Conservation (phyloP, 2,888 invertebrate genomes). For the Campopleginae sp. region DNA sequence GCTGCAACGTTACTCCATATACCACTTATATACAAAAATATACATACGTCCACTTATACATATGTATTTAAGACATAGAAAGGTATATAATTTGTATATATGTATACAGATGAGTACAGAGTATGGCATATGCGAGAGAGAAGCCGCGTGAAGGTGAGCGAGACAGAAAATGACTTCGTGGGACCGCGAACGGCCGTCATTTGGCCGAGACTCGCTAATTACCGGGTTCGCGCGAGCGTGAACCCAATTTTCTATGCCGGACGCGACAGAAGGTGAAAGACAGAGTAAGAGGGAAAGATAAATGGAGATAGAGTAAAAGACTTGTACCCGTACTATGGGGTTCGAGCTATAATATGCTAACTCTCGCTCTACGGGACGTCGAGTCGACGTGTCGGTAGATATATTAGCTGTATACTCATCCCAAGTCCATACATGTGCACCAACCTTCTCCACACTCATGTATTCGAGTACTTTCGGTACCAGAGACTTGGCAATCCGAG, state of each 20-base stretch:
- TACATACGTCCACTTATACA: not conserved
- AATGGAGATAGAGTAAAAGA: conserved; percentile 43
- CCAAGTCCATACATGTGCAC: conserved; percentile 10
- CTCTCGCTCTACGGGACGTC: conserved; percentile 55
- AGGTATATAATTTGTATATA: not conserved
- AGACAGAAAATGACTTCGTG: conserved; percentile 73
- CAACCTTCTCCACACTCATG: conserved; percentile 1
- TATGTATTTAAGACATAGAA: not conserved
- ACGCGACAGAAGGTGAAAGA: conserved; percentile 70
- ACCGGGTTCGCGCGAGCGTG: conserved; percentile 82
- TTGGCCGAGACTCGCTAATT: conserved; percentile 82
- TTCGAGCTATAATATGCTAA: conserved; percentile 47
- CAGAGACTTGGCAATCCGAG: conserved; percentile 33
- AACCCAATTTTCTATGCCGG: conserved; percentile 80
- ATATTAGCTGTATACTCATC: conserved; percentile 41
- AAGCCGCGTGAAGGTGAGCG: conserved; percentile 51
- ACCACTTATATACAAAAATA: conserved; percentile 15
- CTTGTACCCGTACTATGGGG: conserved; percentile 19
- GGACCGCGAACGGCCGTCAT: conserved; percentile 79
- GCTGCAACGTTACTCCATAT: conserved; percentile 57
- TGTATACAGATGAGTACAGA: conserved; percentile 25
- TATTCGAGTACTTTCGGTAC: conserved; percentile 14
- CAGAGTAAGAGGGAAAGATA: conserved; percentile 29
- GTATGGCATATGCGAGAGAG: conserved; percentile 61
- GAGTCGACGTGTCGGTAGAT: conserved; percentile 33